Conservation (phyloP, 2,888 invertebrate genomes). For the Creontiades dilutus region DNA sequence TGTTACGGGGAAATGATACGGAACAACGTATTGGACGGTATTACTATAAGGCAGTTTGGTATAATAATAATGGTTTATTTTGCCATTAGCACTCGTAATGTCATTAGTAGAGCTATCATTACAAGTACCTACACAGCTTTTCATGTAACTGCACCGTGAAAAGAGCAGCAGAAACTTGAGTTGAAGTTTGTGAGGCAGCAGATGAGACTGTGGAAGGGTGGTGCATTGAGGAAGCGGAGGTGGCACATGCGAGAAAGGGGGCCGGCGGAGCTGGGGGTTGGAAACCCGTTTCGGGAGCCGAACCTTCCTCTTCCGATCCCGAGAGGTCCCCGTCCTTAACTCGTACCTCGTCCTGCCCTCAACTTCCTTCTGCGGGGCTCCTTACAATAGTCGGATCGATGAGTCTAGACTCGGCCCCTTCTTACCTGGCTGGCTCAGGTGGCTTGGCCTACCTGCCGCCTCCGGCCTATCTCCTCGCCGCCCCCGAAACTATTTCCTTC, state of each 20-base stretch:
- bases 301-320: constrained; percentile 3
- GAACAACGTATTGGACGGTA: too few species aligned
- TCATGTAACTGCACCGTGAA: too few species aligned
- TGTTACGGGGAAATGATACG: too few species aligned
- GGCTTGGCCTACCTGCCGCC: constrained; percentile 25
- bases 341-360: neutral
- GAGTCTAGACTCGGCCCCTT: constrained; percentile 53
- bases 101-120: too few species aligned
- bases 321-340: neutral
- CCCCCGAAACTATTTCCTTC: constrained; percentile 13
- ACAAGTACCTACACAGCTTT: too few species aligned
- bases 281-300: constrained; percentile 31
- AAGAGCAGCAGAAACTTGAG: too few species aligned
- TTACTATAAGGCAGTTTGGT: too few species aligned
- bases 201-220: neutral
- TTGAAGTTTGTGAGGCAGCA: too few species aligned
- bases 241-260: neutral
- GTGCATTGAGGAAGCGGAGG: neutral
- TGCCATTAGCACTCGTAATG: too few species aligned
- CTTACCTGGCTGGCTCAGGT: constrained; percentile 58
- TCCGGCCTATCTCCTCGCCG: neutral
- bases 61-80: too few species aligned
- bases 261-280: neutral
- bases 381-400: constrained; percentile 64
- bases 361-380: constrained; percentile 33